Base-by-base conservation (phyloP, 1,140 invertebrate genomes). In the Globodera ellingtonae region DNA sequence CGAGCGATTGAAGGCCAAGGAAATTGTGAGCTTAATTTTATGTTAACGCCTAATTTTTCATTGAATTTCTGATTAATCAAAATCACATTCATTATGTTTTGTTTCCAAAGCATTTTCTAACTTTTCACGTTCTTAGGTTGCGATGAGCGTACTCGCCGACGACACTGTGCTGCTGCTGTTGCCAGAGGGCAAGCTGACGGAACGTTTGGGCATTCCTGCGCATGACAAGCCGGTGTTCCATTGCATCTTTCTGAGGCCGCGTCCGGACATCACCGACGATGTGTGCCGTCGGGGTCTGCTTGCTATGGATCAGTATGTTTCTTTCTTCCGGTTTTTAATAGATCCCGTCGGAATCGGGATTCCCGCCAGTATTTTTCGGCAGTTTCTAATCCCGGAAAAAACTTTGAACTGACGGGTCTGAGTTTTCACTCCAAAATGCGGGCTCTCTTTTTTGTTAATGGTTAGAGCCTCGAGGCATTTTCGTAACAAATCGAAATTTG, bases 1-100 rank as follows among this genome's bases (percentile, higher is more conserved):
- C 59, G 69, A 77, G 18, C n/a, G 24, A 69, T 52, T 77, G 56
- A 67, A 67, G 24, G 75, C 48, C 65, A 77, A 77, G 47, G 75
- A 77, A 35, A 50, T 77, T 35, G 75, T 77, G 24, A 56, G 52
- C 56, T 24, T 13, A 50, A 59, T 10, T 5, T 47, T 70, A 15
- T 70, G 9, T 70, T 44, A 35, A 35, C 35, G 35, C 35, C 35
- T 35, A 35, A 35, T 67, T 67, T 67, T 9, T 10, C n/a, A 67
- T 21, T 18, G 35, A 67, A 67, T 67, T 67, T 21, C 7, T 67
- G 7, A 3, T 70, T 70, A 13, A 13, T 70, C 9, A 24, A 70
- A 44, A 65, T 15, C 21, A 65, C 13, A 62, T 21, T 15, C 13
- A 1, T 1, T 65, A 65, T 15, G n/a, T 65, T 65, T 21, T 13